Percentiles rank a stretch among this genome's conserved stretches.
Evolutionary conservation across 2,797 vertebrate genomes (phyloP).

Genomic region (Channa striata): DNA sequence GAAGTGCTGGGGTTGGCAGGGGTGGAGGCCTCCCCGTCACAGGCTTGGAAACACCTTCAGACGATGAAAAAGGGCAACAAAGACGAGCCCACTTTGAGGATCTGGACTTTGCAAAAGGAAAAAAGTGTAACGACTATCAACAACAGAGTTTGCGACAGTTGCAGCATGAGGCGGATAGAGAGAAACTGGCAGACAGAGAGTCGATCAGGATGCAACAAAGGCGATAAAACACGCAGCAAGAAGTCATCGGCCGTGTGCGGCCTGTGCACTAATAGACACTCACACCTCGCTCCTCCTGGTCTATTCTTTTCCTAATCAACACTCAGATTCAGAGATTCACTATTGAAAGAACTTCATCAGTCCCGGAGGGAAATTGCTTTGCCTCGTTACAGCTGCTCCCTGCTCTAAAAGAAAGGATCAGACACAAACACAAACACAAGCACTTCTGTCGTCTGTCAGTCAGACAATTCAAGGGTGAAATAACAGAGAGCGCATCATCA

Average conservation of each 20-base stretch:
- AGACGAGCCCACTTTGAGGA: slow-evolving; percentile 15
- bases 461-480: too few species aligned
- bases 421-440: too few species aligned
- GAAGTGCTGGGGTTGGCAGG: neutral
- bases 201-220: slow-evolving; percentile 22
- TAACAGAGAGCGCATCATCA: too few species aligned
- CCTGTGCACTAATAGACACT: too few species aligned
- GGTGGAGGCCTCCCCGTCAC: neutral
- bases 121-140: slow-evolving; percentile 12
- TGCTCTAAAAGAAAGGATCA: too few species aligned
- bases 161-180: slow-evolving; percentile 25
- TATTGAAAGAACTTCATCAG: too few species aligned
- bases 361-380: too few species aligned
- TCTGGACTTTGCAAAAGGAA: slow-evolving; percentile 3
- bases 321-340: too few species aligned
- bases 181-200: slow-evolving; percentile 1
- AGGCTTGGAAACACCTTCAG: slow-evolving; percentile 16
- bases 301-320: too few species aligned
- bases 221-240: slow-evolving; percentile 28
- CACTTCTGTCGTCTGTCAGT: too few species aligned
- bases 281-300: too few species aligned
- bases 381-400: too few species aligned
- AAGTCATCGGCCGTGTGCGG: slow-evolving; percentile 12
- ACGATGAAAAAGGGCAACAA: slow-evolving; percentile 1
- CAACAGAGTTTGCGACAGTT: slow-evolving; percentile 28